Evolutionary conservation across 1,140 invertebrate genomes (phyloP), one percentile per base, ranked within the genome.

Genomic region (Spodoptera frugiperda): DNA sequence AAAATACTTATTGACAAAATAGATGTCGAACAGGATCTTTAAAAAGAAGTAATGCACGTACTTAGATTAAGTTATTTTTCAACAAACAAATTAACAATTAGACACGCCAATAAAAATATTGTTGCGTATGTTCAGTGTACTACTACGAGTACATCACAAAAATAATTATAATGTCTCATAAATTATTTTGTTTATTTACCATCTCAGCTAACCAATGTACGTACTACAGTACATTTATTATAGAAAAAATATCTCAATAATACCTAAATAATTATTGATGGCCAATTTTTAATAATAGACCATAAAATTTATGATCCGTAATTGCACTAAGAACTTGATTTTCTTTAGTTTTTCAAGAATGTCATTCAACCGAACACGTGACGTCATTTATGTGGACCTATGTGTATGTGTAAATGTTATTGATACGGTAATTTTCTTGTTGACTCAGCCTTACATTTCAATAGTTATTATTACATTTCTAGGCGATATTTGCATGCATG

Each of bases 241-340:
- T 44, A 61, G 10, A 55, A 12, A 11, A 30, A 33, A 61, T 17
- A 61, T 5, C 9, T 19, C 54, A 57, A 44, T 61, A 61, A 44
- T 44, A 21, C n/a, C 19, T 3, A 44, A 0, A 33, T 17, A 15
- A 54, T 53, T 76, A 67, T 74, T 77, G 68, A 75, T 82, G 57
- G 19, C 44, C 21, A 80, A 63, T 77, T 78, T 73, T 76, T 70
- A 71, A 78, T 77, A 76, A 63, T 67, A 54, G 49, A 65, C 73
- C 70, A 80, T 84, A 80, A 84, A 81, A n/a, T 84, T 82, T 82
- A 80, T 70, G 70, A 76, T 73, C 57, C 65, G 55, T 83, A 79
- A 83, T 81, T 79, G 79, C 61, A 61, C 33, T 15, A 11, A 44
- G 30, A 75, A 68, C 65, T 73, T 61, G 57, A 79, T 59, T 55